Conservation (phyloP, 2,888 invertebrate genomes). For the Caenorhabditis macrosperma region DNA sequence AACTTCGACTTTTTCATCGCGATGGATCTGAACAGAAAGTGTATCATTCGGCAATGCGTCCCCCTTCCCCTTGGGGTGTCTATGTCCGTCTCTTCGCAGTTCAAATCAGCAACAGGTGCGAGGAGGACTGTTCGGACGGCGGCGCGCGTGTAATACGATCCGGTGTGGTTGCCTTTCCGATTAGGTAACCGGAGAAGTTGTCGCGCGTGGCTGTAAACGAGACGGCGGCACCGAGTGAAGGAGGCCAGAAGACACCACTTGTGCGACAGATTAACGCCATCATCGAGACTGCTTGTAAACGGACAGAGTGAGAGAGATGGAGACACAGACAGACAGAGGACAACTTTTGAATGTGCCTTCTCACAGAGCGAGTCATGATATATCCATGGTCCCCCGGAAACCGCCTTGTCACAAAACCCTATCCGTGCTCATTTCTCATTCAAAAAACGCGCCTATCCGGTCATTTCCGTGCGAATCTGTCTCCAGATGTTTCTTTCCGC, state of each 20-base stretch:
- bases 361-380: too few relatives aligned
- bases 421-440: conserved; percentile 29
- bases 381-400: background rate
- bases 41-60: background rate
- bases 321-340: too few relatives aligned
- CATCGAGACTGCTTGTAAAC: conserved; percentile 16
- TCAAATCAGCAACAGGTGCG: conserved; percentile 41
- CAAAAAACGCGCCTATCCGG: conserved; percentile 23
- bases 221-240: background rate
- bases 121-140: conserved; percentile 7
- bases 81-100: background rate
- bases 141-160: conserved; percentile 29
- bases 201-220: conserved; percentile 49
- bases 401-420: background rate
- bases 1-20: conserved; percentile 49
- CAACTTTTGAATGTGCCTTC: background rate
- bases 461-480: conserved; percentile 10
- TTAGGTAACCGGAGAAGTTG: conserved; percentile 54
- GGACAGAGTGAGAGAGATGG: conserved; percentile 6
- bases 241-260: conserved; percentile 35
- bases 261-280: conserved; percentile 47
- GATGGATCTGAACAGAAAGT: conserved; percentile 65
- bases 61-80: background rate
- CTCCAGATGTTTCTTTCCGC: conserved; percentile 41
- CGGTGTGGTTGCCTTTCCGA: conserved; percentile 30